phyloP scores from a whole-genome alignment of 2,797 vertebrate genomes.

The Clarias fuscus region DNA sequence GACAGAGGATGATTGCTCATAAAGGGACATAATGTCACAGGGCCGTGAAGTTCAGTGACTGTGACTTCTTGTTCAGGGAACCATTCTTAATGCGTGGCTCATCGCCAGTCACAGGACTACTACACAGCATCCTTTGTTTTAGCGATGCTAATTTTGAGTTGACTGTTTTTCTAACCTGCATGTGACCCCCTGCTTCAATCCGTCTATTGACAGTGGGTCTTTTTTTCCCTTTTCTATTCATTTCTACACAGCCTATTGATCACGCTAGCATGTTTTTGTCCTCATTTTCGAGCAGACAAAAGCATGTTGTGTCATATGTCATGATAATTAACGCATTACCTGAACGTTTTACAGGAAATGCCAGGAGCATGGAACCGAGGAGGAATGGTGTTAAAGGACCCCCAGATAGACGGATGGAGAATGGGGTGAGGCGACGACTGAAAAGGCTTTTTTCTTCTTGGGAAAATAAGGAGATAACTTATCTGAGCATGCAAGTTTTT shows the following conservation, averaged over 20 bases:
- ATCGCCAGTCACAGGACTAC: conserved; percentile 60
- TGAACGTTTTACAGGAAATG: conserved; percentile 69
- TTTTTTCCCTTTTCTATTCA: neutral
- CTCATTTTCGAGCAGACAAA: neutral
- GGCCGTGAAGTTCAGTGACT: no score
- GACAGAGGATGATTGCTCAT: conserved; percentile 13
- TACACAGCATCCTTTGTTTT: conserved; percentile 61
- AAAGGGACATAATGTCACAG: no score
- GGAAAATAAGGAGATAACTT: neutral
- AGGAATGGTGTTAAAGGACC: conserved; percentile 87
- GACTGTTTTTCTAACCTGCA: conserved; percentile 20
- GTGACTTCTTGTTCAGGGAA: conserved; percentile 36
- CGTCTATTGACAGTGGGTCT: neutral
- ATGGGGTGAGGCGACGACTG: conserved; percentile 81
- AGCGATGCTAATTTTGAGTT: conserved; percentile 31
- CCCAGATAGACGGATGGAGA: conserved; percentile 85
- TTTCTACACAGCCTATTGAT: neutral
- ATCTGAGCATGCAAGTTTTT: neutral
- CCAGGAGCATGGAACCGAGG: conserved; percentile 82
- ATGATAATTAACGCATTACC: neutral
- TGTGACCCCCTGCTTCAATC: conserved; percentile 10
- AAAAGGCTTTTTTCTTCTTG: neutral
- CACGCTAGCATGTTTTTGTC: neutral
- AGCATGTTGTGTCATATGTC: neutral
- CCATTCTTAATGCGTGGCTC: conserved; percentile 65